phyloP scores from a whole-genome alignment of 2,888 invertebrate species.

The Odontocerum albicorne region DNA sequence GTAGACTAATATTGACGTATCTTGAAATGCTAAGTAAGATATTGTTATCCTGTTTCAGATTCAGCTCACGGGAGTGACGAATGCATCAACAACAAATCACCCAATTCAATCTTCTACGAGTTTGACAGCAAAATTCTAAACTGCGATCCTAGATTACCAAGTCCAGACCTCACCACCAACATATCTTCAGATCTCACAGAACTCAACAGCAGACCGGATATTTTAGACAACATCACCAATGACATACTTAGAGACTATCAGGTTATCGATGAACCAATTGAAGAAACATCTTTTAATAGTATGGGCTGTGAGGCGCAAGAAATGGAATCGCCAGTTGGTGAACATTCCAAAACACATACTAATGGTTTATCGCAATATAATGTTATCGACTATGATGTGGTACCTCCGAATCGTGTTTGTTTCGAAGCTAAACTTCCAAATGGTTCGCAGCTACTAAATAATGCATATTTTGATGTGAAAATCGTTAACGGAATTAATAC shows the following conservation, averaged over 20 bases:
- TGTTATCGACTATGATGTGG: too few relatives aligned
- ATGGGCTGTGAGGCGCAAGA: neutral
- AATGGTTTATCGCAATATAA: too few relatives aligned
- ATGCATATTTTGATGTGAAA: too few relatives aligned
- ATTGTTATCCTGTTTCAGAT: neutral
- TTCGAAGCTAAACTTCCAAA: too few relatives aligned
- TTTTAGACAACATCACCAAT: slow-evolving; percentile 14
- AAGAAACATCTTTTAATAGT: neutral
- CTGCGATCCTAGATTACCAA: neutral
- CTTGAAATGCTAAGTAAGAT: too few relatives aligned
- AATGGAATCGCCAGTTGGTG: neutral
- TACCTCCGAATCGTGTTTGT: too few relatives aligned
- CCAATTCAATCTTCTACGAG: slow-evolving; percentile 47
- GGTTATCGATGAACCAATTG: neutral
- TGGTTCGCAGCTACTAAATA: too few relatives aligned
- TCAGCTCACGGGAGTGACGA: slow-evolving; percentile 43
- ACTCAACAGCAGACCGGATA: neutral
- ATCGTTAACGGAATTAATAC: too few relatives aligned
- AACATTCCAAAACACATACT: neutral
- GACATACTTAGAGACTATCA: slow-evolving; percentile 14
- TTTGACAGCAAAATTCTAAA: neutral
- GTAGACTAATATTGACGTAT: too few relatives aligned
- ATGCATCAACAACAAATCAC: slow-evolving; percentile 42
- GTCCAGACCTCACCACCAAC: slow-evolving; percentile 1
- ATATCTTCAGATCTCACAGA: slow-evolving; percentile 1